These are phyloP conservation scores for Cydia splendana DNA, from an alignment of 1,140 invertebrate genomes.

Conservation along the genomic window DNA sequence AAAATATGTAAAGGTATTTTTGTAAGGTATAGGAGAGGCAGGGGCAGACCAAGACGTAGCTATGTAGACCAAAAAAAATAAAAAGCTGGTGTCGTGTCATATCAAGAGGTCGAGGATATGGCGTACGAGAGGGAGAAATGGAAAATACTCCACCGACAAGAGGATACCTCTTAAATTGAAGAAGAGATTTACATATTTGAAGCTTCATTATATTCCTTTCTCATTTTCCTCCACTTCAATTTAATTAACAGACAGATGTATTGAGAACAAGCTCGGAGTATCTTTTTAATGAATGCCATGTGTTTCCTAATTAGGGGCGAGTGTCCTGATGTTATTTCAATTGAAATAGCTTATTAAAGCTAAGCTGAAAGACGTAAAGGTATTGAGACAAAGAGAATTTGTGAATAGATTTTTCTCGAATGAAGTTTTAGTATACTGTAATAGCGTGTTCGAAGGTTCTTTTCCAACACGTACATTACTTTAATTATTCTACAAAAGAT, in stretches of 20 bases:
- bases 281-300: constrained; percentile 28
- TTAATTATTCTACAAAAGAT: no score
- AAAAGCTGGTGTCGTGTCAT: no score
- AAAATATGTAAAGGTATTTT: not conserved
- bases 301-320: constrained; percentile 1
- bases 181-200: not conserved
- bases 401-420: not conserved
- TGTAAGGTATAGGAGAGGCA: no score
- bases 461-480: not conserved
- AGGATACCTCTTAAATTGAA: no score
- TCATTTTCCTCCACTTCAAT: not conserved
- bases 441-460: not conserved
- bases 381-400: not conserved
- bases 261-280: constrained; percentile 1
- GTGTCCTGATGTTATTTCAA: not conserved
- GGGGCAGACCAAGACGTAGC: no score
- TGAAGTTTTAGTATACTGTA: not conserved
- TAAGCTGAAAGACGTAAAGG: not conserved
- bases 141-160: no score
- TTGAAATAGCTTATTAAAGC: not conserved
- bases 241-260: constrained; percentile 24
- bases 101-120: no score
- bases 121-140: no score
- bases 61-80: no score
- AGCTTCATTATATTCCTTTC: not conserved